Evolutionary conservation across 1,140 invertebrate species (phyloP).

Genomic region (Drosophila varians): DNA sequence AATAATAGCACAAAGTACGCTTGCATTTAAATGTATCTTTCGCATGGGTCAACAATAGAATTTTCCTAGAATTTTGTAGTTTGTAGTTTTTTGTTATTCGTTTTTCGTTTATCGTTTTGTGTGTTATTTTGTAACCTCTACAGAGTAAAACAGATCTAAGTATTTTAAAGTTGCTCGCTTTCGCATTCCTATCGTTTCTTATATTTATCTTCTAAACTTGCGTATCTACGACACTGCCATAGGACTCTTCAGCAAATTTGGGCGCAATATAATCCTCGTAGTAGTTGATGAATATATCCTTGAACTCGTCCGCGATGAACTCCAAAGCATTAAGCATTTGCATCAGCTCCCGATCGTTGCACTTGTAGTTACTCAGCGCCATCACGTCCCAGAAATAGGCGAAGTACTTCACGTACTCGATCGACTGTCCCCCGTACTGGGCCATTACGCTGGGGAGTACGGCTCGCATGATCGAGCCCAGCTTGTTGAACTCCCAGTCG

Average conservation of each 20-base stretch:
- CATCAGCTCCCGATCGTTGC: conserved; percentile 67
- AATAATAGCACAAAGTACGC: conserved; percentile 57
- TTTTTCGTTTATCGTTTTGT: conserved; percentile 9
- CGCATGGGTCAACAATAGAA: conserved; percentile 49
- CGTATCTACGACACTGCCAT: conserved; percentile 65
- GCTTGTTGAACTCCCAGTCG: conserved; percentile 70
- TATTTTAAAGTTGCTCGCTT: conserved; percentile 16
- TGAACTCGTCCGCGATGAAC: conserved; percentile 67
- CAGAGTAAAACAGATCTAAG: conserved; percentile 47
- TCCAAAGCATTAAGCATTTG: conserved; percentile 72
- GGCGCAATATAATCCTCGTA: conserved; percentile 72
- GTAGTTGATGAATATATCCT: conserved; percentile 73
- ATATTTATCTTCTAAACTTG: conserved; percentile 46
- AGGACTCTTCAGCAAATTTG: conserved; percentile 67
- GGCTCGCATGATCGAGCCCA: conserved; percentile 62
- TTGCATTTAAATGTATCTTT: conserved; percentile 26
- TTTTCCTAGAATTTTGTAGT: conserved; percentile 27
- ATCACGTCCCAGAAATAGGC: conserved; percentile 71
- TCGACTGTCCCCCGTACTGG: conserved; percentile 54
- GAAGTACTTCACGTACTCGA: conserved; percentile 65
- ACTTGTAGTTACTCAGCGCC: conserved; percentile 67
- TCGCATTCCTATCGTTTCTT: not conserved
- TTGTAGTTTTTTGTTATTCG: no score
- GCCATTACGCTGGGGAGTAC: conserved; percentile 55
- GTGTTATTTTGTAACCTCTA: conserved; percentile 30